A percentile compares a stretch with the other conserved stretches of the same genome.
Evolutionary conservation across 2,113 vertebrate genomes (phyloP).

Genomic region (Cnemophilus loriae): DNA sequence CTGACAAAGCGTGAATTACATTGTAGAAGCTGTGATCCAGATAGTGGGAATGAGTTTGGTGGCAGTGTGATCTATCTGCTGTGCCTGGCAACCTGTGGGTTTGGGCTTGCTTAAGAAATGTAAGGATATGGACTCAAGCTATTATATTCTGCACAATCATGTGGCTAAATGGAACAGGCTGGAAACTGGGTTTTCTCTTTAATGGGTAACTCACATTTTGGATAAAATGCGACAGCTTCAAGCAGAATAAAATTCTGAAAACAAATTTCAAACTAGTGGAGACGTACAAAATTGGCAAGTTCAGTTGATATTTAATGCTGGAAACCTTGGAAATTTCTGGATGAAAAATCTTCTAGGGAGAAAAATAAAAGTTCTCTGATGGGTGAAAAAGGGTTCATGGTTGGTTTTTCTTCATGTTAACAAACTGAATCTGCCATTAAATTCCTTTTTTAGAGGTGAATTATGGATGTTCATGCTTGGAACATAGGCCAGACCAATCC

Average conservation of each 20-base stretch:
- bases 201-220: neutral
- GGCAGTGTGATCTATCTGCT: neutral
- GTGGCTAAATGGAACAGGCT: neutral
- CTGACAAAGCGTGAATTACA: neutral
- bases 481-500: neutral
- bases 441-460: neutral
- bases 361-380: neutral
- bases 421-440: neutral
- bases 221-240: neutral
- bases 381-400: neutral
- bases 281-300: neutral
- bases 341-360: neutral
- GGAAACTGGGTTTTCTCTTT: neutral
- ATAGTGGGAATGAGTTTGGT: neutral
- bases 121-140: neutral
- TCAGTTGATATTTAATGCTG: neutral
- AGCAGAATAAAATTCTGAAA: neutral
- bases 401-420: neutral
- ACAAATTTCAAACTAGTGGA: neutral
- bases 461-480: neutral
- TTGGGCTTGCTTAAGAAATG: neutral
- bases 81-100: neutral
- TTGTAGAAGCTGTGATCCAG: neutral
- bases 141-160: neutral
- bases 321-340: neutral